phyloP scores from a whole-genome alignment of 92 coral and sea anemone species.

The Bergia sp. region DNA sequence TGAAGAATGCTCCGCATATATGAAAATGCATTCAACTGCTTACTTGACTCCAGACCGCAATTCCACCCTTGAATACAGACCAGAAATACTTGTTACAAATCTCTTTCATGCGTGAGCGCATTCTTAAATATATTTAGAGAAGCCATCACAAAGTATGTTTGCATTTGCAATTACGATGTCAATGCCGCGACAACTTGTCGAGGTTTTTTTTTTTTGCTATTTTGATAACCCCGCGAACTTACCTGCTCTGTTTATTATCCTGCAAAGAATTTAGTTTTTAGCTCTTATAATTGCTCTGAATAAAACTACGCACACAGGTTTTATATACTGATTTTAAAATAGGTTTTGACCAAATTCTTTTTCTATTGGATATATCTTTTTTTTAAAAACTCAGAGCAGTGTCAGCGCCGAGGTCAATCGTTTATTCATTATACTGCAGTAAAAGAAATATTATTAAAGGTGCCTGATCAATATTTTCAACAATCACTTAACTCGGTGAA shows the following conservation, averaged over 20 bases:
- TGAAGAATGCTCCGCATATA: not conserved
- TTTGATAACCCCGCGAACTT: constrained; percentile 37
- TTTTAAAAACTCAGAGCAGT: not conserved
- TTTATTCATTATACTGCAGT: not conserved
- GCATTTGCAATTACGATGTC: constrained; percentile 17
- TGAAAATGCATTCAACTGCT: not conserved
- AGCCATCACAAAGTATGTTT: constrained; percentile 4
- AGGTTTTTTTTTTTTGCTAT: constrained; percentile 1
- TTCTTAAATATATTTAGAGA: not conserved
- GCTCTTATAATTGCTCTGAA: not conserved
- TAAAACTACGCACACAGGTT: not conserved
- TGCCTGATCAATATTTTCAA: constrained; percentile 12
- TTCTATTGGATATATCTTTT: not conserved
- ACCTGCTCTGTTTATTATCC: not conserved
- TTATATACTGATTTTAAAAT: not conserved
- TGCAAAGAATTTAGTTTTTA: not conserved
- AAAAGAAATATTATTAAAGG: not conserved
- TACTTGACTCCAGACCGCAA: not conserved
- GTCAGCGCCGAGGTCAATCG: not conserved
- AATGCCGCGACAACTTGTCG: constrained; percentile 39
- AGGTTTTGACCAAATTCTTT: not conserved
- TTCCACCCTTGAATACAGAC: not conserved
- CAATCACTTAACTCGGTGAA: not conserved
- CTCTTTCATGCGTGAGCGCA: not conserved
- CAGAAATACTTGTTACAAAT: not conserved